phyloP scores from a whole-genome alignment of 2,113 vertebrate genomes.

The Myotis yumanensis region DNA sequence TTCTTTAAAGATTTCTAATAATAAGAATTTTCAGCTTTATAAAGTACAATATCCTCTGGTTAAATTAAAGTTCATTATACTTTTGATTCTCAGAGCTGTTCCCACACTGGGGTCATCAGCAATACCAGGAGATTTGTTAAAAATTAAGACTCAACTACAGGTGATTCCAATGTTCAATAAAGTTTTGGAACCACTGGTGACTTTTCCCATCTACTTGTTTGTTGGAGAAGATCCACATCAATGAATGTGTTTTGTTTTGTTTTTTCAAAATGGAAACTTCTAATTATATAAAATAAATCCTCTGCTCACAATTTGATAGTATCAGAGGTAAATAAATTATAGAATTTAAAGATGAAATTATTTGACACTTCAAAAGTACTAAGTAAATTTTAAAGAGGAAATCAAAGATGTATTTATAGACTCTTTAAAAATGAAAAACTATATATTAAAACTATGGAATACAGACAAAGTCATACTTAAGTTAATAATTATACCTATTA shows the following conservation, averaged over 20 bases:
- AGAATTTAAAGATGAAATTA: conserved; percentile 31
- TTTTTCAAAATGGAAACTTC: background rate
- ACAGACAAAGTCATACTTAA: background rate
- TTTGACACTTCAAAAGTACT: background rate
- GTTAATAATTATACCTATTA: background rate
- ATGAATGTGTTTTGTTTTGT: background rate
- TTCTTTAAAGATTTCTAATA: background rate
- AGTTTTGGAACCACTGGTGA: background rate
- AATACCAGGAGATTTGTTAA: background rate
- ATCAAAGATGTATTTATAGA: background rate
- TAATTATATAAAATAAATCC: background rate
- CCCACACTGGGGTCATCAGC: background rate
- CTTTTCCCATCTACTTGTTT: background rate
- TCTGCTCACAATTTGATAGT: background rate
- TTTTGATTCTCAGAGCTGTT: background rate
- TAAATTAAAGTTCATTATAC: background rate
- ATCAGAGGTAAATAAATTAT: background rate
- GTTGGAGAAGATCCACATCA: background rate
- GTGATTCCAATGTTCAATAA: background rate
- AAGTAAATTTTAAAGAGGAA: conserved; percentile 3
- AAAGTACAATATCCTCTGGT: background rate
- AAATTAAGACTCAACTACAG: background rate
- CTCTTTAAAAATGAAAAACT: background rate
- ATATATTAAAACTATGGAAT: background rate
- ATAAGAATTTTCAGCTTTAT: background rate